These are phyloP conservation scores for Xenopus borealis DNA, from an alignment of 2,113 vertebrate genomes.

Conservation along the genomic window DNA sequence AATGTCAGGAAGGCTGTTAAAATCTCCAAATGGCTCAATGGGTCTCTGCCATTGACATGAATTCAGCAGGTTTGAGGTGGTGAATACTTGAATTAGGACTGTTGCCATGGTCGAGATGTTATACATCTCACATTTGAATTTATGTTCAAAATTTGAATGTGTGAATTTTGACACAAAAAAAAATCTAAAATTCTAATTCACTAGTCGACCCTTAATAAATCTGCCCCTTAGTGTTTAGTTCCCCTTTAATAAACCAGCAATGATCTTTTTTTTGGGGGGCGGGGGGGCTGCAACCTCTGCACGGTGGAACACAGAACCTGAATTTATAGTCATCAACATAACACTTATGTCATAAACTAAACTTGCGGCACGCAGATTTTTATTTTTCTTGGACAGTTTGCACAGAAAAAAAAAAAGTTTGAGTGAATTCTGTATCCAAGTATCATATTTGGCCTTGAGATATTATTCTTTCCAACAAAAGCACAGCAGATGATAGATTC, in stretches of 20 bases:
- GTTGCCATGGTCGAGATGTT: too few relatives aligned
- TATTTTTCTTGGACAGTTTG: slow-evolving; percentile 20
- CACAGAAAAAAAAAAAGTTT: slow-evolving; percentile 1
- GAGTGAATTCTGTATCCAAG: neutral
- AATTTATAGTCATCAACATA: slow-evolving; percentile 4
- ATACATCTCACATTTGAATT: too few relatives aligned
- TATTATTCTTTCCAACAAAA: slow-evolving; percentile 15
- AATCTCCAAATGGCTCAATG: too few relatives aligned
- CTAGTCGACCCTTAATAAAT: too few relatives aligned
- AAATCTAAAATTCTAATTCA: too few relatives aligned
- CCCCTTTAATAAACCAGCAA: neutral
- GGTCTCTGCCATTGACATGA: too few relatives aligned
- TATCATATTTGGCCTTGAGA: neutral
- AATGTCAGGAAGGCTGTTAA: too few relatives aligned
- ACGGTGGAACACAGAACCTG: neutral
- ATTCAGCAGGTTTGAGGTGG: too few relatives aligned
- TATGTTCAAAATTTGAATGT: too few relatives aligned
- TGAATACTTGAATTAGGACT: too few relatives aligned
- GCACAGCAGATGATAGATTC: neutral
- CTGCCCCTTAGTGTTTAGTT: neutral
- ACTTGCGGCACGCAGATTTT: slow-evolving; percentile 4
- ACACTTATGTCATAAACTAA: slow-evolving; percentile 17
- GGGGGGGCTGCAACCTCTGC: neutral
- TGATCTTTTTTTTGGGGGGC: neutral
- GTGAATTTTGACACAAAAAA: too few relatives aligned